phyloP scores from a whole-genome alignment of 2,888 invertebrate genomes.

The Myopa testacea region DNA sequence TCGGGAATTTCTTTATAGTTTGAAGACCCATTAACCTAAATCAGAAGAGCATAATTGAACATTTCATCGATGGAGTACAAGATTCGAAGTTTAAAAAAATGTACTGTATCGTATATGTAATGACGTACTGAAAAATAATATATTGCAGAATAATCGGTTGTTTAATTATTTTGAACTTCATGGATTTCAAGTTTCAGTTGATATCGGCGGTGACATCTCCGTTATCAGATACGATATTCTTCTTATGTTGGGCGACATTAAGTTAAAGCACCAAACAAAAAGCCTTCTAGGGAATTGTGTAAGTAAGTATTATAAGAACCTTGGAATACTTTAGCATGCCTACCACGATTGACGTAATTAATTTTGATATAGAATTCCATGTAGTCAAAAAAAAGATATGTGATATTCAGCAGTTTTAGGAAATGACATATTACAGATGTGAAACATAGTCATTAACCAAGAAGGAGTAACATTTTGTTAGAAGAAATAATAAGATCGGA shows the following conservation, averaged over 20 bases:
- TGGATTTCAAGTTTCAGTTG: constrained; percentile 30
- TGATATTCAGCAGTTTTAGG: not conserved
- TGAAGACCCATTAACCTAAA: not conserved
- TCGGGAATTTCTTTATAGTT: no score
- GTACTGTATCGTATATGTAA: constrained; percentile 26
- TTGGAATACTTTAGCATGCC: constrained; percentile 24
- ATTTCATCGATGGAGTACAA: constrained; percentile 35
- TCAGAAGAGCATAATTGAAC: not conserved
- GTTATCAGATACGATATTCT: no score
- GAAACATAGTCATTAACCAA: constrained; percentile 5
- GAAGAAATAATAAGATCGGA: not conserved
- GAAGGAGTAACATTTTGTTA: constrained; percentile 14
- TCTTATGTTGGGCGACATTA: no score
- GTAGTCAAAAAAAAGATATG: constrained; percentile 12
- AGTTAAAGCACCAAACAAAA: no score
- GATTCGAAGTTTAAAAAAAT: constrained; percentile 31
- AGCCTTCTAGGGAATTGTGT: constrained; percentile 29
- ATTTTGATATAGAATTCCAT: constrained; percentile 36
- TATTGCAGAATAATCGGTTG: constrained; percentile 12
- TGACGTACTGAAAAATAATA: constrained; percentile 5
- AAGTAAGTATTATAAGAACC: constrained; percentile 23
- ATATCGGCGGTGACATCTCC: constrained; percentile 35
- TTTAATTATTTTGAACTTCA: constrained; percentile 33
- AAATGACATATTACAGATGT: not conserved
- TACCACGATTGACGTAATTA: constrained; percentile 12